These are phyloP conservation scores for Colletes collaris DNA, from an alignment of 2,888 invertebrate genomes.

Conservation along the genomic window DNA sequence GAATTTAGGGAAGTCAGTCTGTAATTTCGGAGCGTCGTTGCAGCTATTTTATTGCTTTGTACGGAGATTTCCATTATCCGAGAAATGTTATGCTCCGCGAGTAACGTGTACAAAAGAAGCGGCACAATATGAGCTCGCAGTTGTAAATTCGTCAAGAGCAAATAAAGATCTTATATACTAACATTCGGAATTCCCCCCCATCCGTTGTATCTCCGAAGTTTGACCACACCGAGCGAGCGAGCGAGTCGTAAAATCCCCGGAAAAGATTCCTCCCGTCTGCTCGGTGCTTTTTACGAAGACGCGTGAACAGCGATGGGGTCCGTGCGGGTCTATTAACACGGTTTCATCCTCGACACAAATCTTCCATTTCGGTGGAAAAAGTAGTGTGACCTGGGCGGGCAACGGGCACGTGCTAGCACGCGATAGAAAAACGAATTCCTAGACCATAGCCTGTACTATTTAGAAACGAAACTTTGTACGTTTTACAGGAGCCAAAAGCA, in stretches of 20 bases:
- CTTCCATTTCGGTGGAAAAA: constrained; percentile 53
- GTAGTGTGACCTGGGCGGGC: constrained; percentile 9
- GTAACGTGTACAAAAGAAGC: not conserved
- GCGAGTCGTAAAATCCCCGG: constrained; percentile 59
- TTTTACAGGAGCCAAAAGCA: not conserved
- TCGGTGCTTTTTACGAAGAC: constrained; percentile 56
- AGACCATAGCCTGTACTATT: too few relatives aligned
- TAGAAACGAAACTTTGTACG: not conserved
- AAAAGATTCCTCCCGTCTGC: constrained; percentile 26
- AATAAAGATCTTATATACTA: constrained; percentile 46
- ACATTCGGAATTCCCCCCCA: not conserved
- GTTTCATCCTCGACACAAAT: constrained; percentile 63
- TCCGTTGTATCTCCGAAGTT: not conserved
- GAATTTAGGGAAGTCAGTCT: too few relatives aligned
- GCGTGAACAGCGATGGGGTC: constrained; percentile 52
- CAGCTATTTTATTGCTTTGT: too few relatives aligned
- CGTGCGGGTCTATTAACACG: constrained; percentile 61
- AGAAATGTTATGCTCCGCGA: not conserved
- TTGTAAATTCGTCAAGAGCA: constrained; percentile 35
- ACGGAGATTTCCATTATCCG: not conserved
- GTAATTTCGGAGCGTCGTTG: too few relatives aligned
- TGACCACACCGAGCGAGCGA: constrained; percentile 39
- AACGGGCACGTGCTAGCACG: constrained; percentile 49
- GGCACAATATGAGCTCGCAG: constrained; percentile 8
- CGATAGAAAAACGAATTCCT: constrained; percentile 27